Evolutionary conservation across 2,797 vertebrate species (phyloP).

Genomic region (Chelonia mydas): DNA sequence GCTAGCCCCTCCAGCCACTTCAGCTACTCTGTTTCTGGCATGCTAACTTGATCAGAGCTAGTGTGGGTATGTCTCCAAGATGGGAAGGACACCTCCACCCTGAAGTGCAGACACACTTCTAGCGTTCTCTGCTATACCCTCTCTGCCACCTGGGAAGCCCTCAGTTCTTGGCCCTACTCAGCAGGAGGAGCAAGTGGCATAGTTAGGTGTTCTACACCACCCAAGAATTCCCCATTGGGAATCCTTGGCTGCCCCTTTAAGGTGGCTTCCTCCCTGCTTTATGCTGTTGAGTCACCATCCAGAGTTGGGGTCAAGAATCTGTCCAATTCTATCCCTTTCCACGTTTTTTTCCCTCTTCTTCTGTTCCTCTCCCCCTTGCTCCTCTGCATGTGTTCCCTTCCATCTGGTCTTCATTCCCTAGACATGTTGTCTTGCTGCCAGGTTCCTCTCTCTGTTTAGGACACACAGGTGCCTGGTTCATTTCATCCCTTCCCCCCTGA

Average conservation of each 20-base stretch:
- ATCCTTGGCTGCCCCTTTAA: not conserved
- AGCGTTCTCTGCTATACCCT: not conserved
- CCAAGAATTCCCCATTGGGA: not conserved
- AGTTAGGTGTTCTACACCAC: not conserved
- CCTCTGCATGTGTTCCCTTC: not conserved
- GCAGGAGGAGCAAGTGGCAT: not conserved
- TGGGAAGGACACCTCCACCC: too few relatives aligned
- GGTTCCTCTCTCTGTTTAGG: not conserved
- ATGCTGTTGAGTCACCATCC: not conserved
- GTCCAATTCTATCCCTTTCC: not conserved
- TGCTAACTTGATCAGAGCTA: too few relatives aligned
- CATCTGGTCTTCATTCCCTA: not conserved
- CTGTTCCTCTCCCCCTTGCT: not conserved
- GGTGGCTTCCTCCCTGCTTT: not conserved
- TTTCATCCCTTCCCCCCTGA: constrained; percentile 9
- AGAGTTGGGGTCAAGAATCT: not conserved
- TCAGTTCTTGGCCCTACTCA: not conserved
- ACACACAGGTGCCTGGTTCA: not conserved
- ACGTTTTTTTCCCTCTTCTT: not conserved
- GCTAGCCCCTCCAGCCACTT: too few relatives aligned
- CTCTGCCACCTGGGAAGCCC: not conserved
- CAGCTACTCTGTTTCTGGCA: too few relatives aligned
- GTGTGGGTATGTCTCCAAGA: too few relatives aligned
- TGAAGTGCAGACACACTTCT: not conserved
- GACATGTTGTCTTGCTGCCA: not conserved